A percentile compares a stretch with the other conserved stretches of the same genome.
These are phyloP conservation scores for Xiphorhynchus erythropygius DNA, from an alignment of 2,797 vertebrate genomes.

Conservation along the genomic window DNA sequence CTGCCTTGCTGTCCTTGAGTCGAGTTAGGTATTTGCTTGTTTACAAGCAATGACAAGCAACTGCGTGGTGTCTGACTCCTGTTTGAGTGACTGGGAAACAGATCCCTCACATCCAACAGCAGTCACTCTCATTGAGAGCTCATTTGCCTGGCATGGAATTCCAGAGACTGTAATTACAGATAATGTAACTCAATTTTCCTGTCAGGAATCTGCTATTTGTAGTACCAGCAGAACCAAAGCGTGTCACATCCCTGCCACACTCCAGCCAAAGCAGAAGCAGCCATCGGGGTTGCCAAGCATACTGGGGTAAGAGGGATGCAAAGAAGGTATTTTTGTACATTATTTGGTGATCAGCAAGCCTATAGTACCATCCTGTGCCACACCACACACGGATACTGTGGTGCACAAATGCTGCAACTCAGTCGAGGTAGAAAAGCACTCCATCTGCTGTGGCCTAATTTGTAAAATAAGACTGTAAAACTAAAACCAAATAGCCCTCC, in stretches of 20 bases:
- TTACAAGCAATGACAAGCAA: neutral
- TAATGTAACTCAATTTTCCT: constrained; percentile 59
- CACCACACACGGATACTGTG: neutral
- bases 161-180: constrained; percentile 55
- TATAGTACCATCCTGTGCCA: neutral
- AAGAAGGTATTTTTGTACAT: neutral
- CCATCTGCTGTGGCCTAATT: neutral
- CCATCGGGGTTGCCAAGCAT: neutral
- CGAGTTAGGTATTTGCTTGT: neutral
- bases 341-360: neutral
- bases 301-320: neutral
- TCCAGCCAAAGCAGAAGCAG: constrained; percentile 56
- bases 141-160: constrained; percentile 53
- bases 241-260: constrained; percentile 29
- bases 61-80: neutral
- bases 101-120: constrained; percentile 6
- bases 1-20: neutral
- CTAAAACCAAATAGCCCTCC: neutral
- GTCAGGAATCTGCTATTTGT: constrained; percentile 56
- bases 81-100: constrained; percentile 29
- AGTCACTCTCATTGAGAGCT: constrained; percentile 5
- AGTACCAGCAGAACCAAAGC: constrained; percentile 35
- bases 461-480: neutral
- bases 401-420: neutral
- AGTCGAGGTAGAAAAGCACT: neutral